Base-by-base conservation (phyloP, 2,888 invertebrate species). In the Drosophila neoperkinsi region DNA sequence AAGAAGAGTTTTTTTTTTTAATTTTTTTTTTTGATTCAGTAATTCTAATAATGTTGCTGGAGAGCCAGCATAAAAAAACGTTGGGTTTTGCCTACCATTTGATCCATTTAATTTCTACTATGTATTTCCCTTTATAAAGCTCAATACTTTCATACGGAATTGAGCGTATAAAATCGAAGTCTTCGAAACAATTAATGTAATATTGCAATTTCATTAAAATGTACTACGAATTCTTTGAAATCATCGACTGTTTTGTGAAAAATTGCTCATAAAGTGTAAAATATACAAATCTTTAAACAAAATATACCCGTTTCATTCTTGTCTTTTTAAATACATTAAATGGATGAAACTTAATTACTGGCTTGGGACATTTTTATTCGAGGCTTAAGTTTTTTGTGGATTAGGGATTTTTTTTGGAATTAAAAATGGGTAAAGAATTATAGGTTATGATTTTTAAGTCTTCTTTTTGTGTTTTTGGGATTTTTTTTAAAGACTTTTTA, bases 311-410 rank as follows among this genome's bases (percentile, higher is more conserved):
- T 85, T 81, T 87, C 57, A 57, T 79, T 77, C 52, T 43, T 34
- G 41, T 76, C 74, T 60, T 53, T 51, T 58, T 70, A 62, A 62
- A 52, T 55, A 66, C 51, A 30, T 77, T 52, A 77, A 79, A 74
- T 89, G 85, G 84, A 90, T 89, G 89, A 83, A 90, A 82, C 71
- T 82, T 60, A 81, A 79, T 79, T 77, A 75, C 70, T 69, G 80
- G 59, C 50, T 64, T 58, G 64, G 69, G 71, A 55, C 5, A 68
- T 60, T 52, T 30, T 66, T 67, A 21, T 64, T 63, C 3, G 21
- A 70, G 60, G 58, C 63, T 49, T 66, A 60, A 43, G 46, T 59
- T 80, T 59, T 55, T 34, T 34, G 51, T 71, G 61, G 64, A 56
- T 79, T 74, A 72, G 46, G 28, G 60, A 21, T 59, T 61, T 61